These are phyloP conservation scores for Penaeus vannamei DNA, from an alignment of 1,140 invertebrate genomes.

Conservation along the genomic window DNA sequence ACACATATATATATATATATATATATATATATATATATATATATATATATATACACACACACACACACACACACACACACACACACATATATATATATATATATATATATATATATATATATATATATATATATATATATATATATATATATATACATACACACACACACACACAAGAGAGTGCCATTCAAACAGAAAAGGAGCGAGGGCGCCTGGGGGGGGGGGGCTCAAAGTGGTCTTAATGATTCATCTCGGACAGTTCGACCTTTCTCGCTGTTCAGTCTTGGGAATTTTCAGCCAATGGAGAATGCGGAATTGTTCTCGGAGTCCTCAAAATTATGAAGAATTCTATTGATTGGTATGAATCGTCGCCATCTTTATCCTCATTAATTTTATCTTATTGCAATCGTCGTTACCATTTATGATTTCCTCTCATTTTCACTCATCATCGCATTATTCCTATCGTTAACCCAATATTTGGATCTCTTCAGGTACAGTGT, in stretches of 20 bases:
- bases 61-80: conserved; percentile 19
- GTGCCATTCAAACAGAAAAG: background rate
- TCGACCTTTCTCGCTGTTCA: too few species aligned
- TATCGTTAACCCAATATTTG: background rate
- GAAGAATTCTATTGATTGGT: too few species aligned
- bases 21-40: background rate
- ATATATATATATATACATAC: background rate
- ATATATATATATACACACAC: background rate
- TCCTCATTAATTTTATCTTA: too few species aligned
- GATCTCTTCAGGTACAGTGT: background rate
- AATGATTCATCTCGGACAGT: too few species aligned
- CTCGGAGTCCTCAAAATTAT: too few species aligned
- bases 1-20: background rate
- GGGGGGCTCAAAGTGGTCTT: too few species aligned
- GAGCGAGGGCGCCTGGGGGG: background rate
- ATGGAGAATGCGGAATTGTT: too few species aligned
- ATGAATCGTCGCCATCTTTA: too few species aligned
- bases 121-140: conserved; percentile 22
- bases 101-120: conserved; percentile 3
- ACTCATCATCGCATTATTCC: background rate
- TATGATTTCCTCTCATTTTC: background rate
- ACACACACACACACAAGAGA: background rate
- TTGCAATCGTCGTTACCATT: too few species aligned
- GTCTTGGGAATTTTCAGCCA: too few species aligned
- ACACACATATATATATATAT: background rate